Evolutionary conservation across 2,888 invertebrate species (phyloP), one percentile per base, ranked within the genome.

Genomic region (Mylabris sibirica): DNA sequence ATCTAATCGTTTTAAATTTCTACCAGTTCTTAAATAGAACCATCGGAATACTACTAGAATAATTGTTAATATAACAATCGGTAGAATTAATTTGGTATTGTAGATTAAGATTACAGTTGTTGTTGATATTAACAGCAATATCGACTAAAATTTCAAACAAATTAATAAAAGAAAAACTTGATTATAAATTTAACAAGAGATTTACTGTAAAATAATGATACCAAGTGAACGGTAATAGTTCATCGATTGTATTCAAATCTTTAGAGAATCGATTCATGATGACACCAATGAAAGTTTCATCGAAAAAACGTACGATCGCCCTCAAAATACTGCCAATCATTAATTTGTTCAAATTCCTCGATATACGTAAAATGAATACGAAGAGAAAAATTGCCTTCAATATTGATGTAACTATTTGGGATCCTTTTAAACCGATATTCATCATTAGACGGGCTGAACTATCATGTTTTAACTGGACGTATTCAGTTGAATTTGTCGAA

Each of bases 221-320:
- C 20, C 41, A 22, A 0, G 38, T 11, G 2, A 49, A 35, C 6
- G 66, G 61, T 34, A 66, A 9, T 2, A 30, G 2, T 30, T 66
- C 66, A 34, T 66, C 66, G 17, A 66, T 49, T 14, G 24, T 53
- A 30, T 34, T 53, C 12, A 66, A 22, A 53, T 74, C 89, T 88
- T 69, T 96, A 83, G 69, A 83, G 90, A 64, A 93, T 87, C 72
- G 88, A 87, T 0, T 87, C 86, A 82, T 93, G 2, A 66, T 53
- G 9, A 17, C 63, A 12, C 61, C 66, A 34, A 60, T 60, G 11
- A 49, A 59, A 35, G 17, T 59, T 4, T 17, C 14, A 20, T 60
- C 59, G 38, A 53, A 60, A 60, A 72, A 61, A 1, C 5, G 9
- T 0, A 53, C 41, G 2, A 24, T 17, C 11, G 66, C 66, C 17